These are phyloP conservation scores for rat (Rattus norvegicus) DNA, from an alignment of 2,113 vertebrate genomes.

Conservation along the genomic window DNA sequence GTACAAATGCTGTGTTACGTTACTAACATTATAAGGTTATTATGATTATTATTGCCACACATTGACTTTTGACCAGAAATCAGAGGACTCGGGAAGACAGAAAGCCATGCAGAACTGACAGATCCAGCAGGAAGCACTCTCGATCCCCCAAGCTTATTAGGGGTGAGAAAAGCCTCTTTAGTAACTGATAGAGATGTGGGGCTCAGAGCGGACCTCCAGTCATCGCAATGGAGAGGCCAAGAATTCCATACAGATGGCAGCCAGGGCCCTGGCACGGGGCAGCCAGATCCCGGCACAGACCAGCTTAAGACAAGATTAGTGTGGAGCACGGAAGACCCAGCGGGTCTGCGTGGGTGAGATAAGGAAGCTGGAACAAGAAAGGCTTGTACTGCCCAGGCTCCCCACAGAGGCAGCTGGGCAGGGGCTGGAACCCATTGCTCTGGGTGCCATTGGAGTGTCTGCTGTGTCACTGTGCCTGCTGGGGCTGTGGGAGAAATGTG, in stretches of 20 bases:
- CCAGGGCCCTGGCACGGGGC: neutral
- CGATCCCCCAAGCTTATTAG: neutral
- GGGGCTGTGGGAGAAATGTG: neutral
- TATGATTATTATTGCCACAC: neutral
- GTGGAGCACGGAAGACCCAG: neutral
- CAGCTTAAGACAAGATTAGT: constrained; percentile 50
- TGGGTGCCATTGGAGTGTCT: neutral
- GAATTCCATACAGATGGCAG: neutral
- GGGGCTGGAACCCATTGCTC: neutral
- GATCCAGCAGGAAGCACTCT: neutral
- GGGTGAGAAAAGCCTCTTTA: neutral
- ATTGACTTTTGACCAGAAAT: neutral
- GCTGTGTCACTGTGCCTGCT: neutral
- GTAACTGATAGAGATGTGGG: constrained; percentile 17
- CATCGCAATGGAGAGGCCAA: neutral
- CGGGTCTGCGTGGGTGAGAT: constrained; percentile 32
- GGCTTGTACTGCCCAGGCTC: neutral
- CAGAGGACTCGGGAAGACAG: neutral
- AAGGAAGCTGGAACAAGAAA: constrained; percentile 26
- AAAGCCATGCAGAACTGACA: neutral
- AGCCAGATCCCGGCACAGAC: neutral
- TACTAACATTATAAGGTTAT: too few relatives aligned
- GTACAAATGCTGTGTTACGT: neutral
- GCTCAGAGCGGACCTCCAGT: neutral
- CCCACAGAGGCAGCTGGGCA: neutral